phyloP scores from a whole-genome alignment of 2,797 vertebrate species.

The Coregonus ussuriensis region DNA sequence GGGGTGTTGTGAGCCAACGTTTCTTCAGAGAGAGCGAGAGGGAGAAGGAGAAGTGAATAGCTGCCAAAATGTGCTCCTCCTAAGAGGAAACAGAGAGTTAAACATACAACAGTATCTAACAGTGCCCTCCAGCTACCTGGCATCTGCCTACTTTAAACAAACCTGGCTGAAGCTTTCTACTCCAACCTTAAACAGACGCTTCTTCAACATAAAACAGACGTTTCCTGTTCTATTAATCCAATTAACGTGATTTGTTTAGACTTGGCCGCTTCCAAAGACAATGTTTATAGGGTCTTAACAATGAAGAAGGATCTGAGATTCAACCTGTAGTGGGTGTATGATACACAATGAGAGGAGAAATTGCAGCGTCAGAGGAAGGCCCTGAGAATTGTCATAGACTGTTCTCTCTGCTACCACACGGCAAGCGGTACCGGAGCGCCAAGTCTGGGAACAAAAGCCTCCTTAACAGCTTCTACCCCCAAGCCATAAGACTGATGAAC shows the following conservation, averaged over 20 bases:
- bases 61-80: slow-evolving; percentile 16
- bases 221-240: slow-evolving; percentile 30
- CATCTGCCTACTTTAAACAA: slow-evolving; percentile 43
- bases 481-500: too few relatives aligned
- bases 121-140: slow-evolving; percentile 43
- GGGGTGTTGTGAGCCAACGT: background rate
- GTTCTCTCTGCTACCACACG: too few relatives aligned
- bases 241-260: slow-evolving; percentile 41
- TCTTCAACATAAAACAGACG: slow-evolving; percentile 22
- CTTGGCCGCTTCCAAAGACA: slow-evolving; percentile 5
- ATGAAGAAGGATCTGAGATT: background rate
- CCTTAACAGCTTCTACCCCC: too few relatives aligned
- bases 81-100: slow-evolving; percentile 25
- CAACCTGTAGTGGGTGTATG: background rate
- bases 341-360: background rate
- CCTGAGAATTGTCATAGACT: too few relatives aligned
- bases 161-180: slow-evolving; percentile 17
- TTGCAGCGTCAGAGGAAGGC: too few relatives aligned
- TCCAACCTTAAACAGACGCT: slow-evolving; percentile 20
- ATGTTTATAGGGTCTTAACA: slow-evolving; percentile 22
- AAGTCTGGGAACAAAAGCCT: too few relatives aligned
- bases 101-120: slow-evolving; percentile 32
- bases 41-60: slow-evolving; percentile 14
- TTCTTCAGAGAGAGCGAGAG: background rate
- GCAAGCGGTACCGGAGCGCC: too few relatives aligned